phyloP scores from a whole-genome alignment of 2,888 invertebrate species.

The Listrodromus nycthemerus region DNA sequence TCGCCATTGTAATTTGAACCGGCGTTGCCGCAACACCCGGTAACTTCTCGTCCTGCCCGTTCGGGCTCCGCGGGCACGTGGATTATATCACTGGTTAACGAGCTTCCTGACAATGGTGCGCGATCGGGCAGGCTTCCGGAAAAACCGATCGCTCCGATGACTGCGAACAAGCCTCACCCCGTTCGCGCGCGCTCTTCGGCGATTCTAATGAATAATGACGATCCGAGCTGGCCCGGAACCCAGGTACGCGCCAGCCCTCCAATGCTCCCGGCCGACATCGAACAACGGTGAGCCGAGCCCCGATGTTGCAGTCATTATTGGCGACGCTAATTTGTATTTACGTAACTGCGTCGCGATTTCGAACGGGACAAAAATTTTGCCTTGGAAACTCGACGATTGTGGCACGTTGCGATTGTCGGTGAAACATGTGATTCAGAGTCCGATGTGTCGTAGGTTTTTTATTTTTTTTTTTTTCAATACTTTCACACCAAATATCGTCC shows the following conservation, averaged over 20 bases:
- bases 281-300: slow-evolving; percentile 20
- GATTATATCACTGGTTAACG: slow-evolving; percentile 69
- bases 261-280: background rate
- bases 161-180: slow-evolving; percentile 63
- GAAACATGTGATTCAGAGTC: background rate
- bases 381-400: background rate
- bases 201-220: slow-evolving; percentile 59
- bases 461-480: too few relatives aligned
- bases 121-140: slow-evolving; percentile 69
- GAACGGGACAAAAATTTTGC: slow-evolving; percentile 7
- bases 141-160: slow-evolving; percentile 68
- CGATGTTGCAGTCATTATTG: slow-evolving; percentile 49
- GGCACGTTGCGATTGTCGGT: background rate
- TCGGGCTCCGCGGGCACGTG: slow-evolving; percentile 2
- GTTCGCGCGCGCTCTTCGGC: slow-evolving; percentile 40
- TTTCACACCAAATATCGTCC: too few relatives aligned
- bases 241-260: background rate
- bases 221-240: slow-evolving; percentile 55
- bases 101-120: slow-evolving; percentile 69
- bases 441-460: background rate
- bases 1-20: slow-evolving; percentile 63
- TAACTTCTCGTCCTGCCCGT: slow-evolving; percentile 9
- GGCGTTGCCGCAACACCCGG: slow-evolving; percentile 20
- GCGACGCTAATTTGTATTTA: slow-evolving; percentile 49
- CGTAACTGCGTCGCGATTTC: slow-evolving; percentile 10